Conservation (phyloP, 1,140 invertebrate species). For the Streblospio benedicti region DNA sequence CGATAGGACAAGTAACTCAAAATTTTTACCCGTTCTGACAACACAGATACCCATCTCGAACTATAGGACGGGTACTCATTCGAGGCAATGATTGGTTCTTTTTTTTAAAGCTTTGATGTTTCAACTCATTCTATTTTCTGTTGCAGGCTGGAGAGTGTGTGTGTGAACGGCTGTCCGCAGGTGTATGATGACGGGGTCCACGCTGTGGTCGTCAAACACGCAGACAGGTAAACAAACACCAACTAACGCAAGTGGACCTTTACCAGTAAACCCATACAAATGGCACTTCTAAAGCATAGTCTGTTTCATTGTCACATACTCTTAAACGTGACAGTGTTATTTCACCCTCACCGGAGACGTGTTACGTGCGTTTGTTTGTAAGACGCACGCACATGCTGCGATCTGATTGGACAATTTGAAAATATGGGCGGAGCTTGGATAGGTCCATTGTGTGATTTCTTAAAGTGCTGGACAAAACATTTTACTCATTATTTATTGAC, state of each 20-base stretch:
- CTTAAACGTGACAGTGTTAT: neutral
- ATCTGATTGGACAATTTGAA: too few species aligned
- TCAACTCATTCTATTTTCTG: too few species aligned
- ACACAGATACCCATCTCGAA: too few species aligned
- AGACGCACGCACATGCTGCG: too few species aligned
- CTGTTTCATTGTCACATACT: neutral
- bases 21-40: too few species aligned
- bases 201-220: constrained; percentile 36
- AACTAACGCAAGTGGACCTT: neutral
- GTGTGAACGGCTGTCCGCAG: constrained; percentile 40
- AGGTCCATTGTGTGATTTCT: neutral
- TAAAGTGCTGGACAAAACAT: neutral
- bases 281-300: neutral
- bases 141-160: constrained; percentile 38
- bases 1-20: too few species aligned
- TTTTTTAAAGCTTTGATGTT: too few species aligned
- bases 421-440: neutral
- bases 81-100: too few species aligned
- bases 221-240: constrained; percentile 24
- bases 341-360: neutral
- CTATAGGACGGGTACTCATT: too few species aligned
- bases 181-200: constrained; percentile 34
- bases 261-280: neutral
- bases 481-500: neutral
- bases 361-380: neutral